Percentiles rank a stretch among this genome's conserved stretches.
Evolutionary conservation across 2,113 vertebrate genomes (phyloP).

Genomic region (Eonycteris spelaea): DNA sequence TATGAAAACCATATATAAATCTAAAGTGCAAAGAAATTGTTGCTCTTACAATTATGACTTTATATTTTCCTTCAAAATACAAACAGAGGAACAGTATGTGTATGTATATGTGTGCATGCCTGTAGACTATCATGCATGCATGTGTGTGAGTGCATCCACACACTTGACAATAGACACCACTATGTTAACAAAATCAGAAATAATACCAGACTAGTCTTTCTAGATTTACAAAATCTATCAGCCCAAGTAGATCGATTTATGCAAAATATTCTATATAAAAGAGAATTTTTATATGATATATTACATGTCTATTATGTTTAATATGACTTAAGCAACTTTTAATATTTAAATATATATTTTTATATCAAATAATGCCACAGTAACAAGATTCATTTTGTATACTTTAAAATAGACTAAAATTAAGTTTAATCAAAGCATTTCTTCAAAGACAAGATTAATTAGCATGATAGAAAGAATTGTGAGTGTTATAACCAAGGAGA

Average conservation of each 20-base stretch:
- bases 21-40: not conserved
- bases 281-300: not conserved
- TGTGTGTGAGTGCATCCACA: not conserved
- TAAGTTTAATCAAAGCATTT: not conserved
- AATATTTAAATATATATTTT: not conserved
- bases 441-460: not conserved
- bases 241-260: not conserved
- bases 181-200: not conserved
- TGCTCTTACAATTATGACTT: not conserved
- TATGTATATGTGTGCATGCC: rapidly evolving
- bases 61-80: not conserved
- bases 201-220: not conserved
- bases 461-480: not conserved
- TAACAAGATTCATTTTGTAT: not conserved
- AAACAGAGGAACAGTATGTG: not conserved
- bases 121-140: no score
- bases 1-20: constrained; percentile 17
- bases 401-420: not conserved
- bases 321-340: not conserved
- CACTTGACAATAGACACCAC: not conserved
- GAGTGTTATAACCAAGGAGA: not conserved
- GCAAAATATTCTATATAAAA: not conserved
- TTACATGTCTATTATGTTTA: not conserved
- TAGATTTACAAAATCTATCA: not conserved
- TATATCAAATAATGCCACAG: not conserved